Percentiles rank a stretch among this genome's conserved stretches.
phyloP scores from a whole-genome alignment of 2,888 invertebrate genomes.

The Eristalis arbustorum region DNA sequence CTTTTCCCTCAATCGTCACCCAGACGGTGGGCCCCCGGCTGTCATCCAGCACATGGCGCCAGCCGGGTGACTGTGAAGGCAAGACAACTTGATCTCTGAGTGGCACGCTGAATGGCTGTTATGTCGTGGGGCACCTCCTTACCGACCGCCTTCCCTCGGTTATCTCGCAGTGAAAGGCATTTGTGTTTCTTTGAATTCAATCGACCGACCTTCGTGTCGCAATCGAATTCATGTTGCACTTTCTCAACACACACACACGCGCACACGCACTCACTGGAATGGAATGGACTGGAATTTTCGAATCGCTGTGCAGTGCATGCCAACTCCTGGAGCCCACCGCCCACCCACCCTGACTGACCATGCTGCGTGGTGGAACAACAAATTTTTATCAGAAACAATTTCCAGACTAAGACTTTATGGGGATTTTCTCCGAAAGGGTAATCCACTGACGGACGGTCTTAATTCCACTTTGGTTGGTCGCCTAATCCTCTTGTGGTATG shows the following conservation, averaged over 20 bases:
- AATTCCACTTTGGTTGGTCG: neutral
- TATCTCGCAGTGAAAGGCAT: neutral
- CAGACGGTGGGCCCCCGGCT: constrained; percentile 13
- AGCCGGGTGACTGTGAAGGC: neutral
- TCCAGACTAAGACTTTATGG: constrained; percentile 14
- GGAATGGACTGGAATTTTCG: neutral
- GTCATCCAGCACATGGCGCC: constrained; percentile 26
- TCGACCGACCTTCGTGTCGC: constrained; percentile 25
- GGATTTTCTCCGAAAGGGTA: constrained; percentile 24
- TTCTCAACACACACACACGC: neutral
- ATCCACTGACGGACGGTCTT: neutral
- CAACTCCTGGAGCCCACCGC: neutral
- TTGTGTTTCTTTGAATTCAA: neutral
- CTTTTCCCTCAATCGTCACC: neutral
- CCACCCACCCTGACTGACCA: no score
- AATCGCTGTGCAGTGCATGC: neutral
- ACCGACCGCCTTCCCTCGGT: neutral
- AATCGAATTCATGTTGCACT: constrained; percentile 10
- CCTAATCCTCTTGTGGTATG: neutral
- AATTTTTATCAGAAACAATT: constrained; percentile 39
- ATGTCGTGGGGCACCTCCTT: neutral
- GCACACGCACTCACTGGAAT: neutral
- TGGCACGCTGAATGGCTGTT: neutral
- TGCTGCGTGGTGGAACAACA: neutral
- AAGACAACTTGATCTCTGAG: neutral